These are phyloP conservation scores for Microtus richardsoni DNA, from an alignment of 2,113 vertebrate species.

Conservation along the genomic window DNA sequence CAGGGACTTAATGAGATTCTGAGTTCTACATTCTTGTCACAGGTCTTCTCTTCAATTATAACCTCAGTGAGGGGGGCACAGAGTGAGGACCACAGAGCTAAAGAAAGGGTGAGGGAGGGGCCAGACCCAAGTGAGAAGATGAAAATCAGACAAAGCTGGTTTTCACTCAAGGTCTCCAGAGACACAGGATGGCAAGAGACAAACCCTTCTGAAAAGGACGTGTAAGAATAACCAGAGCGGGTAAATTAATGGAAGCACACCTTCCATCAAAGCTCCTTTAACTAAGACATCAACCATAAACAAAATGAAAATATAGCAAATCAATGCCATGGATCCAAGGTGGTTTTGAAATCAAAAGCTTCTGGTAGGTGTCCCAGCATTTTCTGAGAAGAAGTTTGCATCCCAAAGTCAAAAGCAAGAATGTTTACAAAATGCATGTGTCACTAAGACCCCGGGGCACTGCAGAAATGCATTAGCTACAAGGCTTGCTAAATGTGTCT, in stretches of 20 bases:
- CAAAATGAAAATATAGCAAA: neutral
- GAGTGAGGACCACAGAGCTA: neutral
- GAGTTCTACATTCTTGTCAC: constrained; percentile 60
- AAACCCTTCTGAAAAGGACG: neutral
- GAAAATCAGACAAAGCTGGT: neutral
- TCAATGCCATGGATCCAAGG: neutral
- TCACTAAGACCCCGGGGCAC: constrained; percentile 28
- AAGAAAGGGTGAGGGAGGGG: neutral
- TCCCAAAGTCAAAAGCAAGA: constrained; percentile 52
- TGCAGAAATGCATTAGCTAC: neutral
- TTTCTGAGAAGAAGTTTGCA: constrained; percentile 53
- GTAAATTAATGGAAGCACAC: neutral
- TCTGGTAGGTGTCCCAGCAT: neutral
- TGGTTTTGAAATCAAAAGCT: constrained; percentile 15
- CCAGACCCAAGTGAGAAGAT: neutral
- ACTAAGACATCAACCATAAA: neutral
- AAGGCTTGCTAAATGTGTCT: constrained; percentile 8
- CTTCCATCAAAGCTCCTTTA: constrained; percentile 16
- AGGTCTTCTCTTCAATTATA: constrained; percentile 67
- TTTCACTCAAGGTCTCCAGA: neutral
- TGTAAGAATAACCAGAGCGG: constrained; percentile 23
- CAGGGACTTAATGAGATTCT: constrained; percentile 68
- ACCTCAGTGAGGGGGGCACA: constrained; percentile 51
- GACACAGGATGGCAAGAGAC: constrained; percentile 9
- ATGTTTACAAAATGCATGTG: constrained; percentile 21